Base-by-base conservation (phyloP, 2,797 vertebrate genomes). In the Eremophila alpestris region DNA sequence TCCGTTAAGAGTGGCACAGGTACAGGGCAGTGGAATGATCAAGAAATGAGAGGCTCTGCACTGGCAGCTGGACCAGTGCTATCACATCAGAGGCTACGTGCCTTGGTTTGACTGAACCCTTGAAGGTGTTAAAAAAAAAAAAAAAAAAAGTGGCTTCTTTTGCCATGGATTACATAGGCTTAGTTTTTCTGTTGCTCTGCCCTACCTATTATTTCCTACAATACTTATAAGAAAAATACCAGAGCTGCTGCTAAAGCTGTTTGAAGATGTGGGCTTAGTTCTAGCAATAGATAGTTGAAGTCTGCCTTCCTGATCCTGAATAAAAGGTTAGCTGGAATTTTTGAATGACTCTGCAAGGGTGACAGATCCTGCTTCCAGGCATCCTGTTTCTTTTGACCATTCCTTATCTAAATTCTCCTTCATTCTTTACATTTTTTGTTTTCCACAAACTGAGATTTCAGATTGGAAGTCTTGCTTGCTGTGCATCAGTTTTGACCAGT, bases 41-140 rank as follows among this genome's bases (percentile, higher is more conserved):
- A 55, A 84, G 55, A 64, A 77, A 70, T 11, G 27, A 64, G 56
- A 80, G 62, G 52, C 40, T 36, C 12, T 82, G 59, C 13, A 18
- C 4, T 83, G 26, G 15, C 34, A 75, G 46, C 19, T 69, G 68
- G 52, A 36, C 7, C 56, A 38, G 14, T 22, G 26, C 64, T 65
- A 3, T 48, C 58, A 70, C 0, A 1, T 7, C 58, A 81, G 49
- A 80, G 38, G 14, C 40, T 71, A n/a, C 0, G 0, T 63, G 24
- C 7, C 65, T 51, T 46, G 20, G 4, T 65, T 62, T 74, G 60
- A 74, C 52, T 46, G 54, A 7, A 27, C 7, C 2, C 27, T 54
- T 70, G 30, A 80, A 74, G 8, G 4, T 5, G 16, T 40, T 46
- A 45, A 55, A n/a, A 21, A n/a, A 40, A 18, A 40, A 12, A 19